phyloP scores from a whole-genome alignment of 2,113 vertebrate genomes.

The Zosterops hypoxanthus region DNA sequence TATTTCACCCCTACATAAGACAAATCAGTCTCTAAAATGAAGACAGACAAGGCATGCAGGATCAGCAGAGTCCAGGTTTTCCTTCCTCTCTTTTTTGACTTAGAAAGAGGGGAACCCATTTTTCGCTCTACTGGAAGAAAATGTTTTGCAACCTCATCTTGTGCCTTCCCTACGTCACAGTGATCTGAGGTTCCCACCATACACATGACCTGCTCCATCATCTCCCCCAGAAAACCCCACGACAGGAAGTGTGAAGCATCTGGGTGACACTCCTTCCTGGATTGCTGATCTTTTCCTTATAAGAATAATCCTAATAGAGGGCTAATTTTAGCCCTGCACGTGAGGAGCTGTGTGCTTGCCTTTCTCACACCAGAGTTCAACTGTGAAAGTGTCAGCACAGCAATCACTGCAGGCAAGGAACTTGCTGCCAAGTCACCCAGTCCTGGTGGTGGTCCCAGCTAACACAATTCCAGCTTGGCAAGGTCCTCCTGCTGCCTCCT shows the following conservation, averaged over 20 bases:
- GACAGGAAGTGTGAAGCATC: neutral
- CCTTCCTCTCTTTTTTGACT: neutral
- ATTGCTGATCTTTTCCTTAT: neutral
- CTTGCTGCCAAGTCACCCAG: neutral
- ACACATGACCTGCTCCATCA: neutral
- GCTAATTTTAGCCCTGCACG: neutral
- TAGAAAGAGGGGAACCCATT: neutral
- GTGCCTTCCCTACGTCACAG: neutral
- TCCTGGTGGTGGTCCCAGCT: fast-evolving
- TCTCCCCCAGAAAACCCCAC: neutral
- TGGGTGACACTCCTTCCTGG: neutral
- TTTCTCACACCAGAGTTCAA: neutral
- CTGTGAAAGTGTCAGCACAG: neutral
- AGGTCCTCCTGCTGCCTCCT: neutral
- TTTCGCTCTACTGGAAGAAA: neutral
- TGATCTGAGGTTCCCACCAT: neutral
- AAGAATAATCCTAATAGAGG: fast-evolving
- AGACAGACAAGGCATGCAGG: fast-evolving
- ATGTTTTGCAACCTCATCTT: conserved; percentile 45
- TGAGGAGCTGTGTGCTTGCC: neutral
- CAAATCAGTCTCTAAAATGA: neutral
- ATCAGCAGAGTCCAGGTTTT: neutral
- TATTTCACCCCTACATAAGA: neutral
- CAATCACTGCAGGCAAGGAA: fast-evolving
- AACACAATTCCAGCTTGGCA: neutral